These are phyloP conservation scores for Caenorhabditis sp. DNA, from an alignment of 2,888 invertebrate species.

Conservation along the genomic window DNA sequence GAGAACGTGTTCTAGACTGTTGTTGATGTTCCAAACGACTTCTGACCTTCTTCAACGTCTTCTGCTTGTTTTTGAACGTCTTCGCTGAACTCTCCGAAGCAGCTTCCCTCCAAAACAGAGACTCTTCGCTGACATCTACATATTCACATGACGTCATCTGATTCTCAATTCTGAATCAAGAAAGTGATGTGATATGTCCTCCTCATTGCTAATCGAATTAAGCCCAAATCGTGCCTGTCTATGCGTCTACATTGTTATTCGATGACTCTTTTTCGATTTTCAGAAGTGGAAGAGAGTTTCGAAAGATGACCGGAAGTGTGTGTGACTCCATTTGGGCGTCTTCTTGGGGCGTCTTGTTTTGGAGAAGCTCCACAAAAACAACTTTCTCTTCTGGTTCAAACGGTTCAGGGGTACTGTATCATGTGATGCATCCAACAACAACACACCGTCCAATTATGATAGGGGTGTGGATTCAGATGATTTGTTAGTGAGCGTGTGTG, in stretches of 20 bases:
- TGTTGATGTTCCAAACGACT: not conserved
- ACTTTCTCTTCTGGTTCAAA: not conserved
- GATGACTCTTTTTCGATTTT: slow-evolving; percentile 9
- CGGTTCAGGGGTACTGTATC: not conserved
- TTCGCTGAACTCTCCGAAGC: not conserved
- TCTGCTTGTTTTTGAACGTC: not conserved
- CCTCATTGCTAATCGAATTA: slow-evolving; percentile 25
- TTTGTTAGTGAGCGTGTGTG: too few species aligned
- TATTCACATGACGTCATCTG: slow-evolving; percentile 10
- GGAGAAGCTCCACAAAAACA: not conserved
- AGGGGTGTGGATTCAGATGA: too few species aligned
- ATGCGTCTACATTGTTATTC: not conserved
- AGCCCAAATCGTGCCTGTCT: not conserved
- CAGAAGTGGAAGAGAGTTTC: too few species aligned
- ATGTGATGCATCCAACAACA: not conserved
- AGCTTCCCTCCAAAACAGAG: not conserved
- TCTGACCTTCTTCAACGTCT: not conserved
- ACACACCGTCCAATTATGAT: not conserved
- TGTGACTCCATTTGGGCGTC: not conserved
- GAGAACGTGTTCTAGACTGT: slow-evolving; percentile 11
- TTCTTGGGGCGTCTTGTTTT: not conserved
- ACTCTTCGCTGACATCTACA: not conserved
- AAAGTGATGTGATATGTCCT: too few species aligned
- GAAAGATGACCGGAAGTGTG: slow-evolving; percentile 7
- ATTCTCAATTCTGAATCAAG: slow-evolving; percentile 1